Evolutionary conservation across 2,888 invertebrate species (phyloP).

Genomic region (Dicranocentrus wangi): DNA sequence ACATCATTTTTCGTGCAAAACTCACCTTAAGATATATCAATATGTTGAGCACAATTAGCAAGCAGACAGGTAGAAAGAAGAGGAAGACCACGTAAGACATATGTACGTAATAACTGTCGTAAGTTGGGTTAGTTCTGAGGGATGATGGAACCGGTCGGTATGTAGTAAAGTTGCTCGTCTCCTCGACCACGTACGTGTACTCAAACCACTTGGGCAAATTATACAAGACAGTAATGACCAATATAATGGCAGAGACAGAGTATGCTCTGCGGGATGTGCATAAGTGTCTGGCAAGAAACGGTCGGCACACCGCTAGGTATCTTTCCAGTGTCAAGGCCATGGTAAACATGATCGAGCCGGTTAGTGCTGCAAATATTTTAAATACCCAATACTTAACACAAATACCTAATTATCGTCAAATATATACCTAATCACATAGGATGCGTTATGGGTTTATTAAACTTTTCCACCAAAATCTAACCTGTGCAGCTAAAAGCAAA

Average conservation of each 20-base stretch:
- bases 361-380: conserved; percentile 55
- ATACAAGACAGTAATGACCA: conserved; percentile 50
- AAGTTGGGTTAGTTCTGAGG: conserved; percentile 46
- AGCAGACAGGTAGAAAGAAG: conserved; percentile 55
- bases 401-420: no score
- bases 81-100: conserved; percentile 55
- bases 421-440: no score
- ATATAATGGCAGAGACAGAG: conserved; percentile 41
- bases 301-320: conserved; percentile 59
- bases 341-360: conserved; percentile 65
- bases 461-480: no score
- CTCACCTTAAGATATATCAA: conserved; percentile 67
- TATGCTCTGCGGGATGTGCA: conserved; percentile 59
- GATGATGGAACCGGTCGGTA: conserved; percentile 53
- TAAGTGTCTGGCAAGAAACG: conserved; percentile 42
- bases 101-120: conserved; percentile 62
- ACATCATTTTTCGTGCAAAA: no score
- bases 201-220: conserved; percentile 69
- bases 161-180: conserved; percentile 43
- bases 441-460: no score
- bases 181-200: conserved; percentile 50
- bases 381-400: no score
- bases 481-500: conserved; percentile 40
- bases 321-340: conserved; percentile 68
- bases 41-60: conserved; percentile 65